phyloP scores from a whole-genome alignment of 2,888 invertebrate species.

The Habroteleia sp. region DNA sequence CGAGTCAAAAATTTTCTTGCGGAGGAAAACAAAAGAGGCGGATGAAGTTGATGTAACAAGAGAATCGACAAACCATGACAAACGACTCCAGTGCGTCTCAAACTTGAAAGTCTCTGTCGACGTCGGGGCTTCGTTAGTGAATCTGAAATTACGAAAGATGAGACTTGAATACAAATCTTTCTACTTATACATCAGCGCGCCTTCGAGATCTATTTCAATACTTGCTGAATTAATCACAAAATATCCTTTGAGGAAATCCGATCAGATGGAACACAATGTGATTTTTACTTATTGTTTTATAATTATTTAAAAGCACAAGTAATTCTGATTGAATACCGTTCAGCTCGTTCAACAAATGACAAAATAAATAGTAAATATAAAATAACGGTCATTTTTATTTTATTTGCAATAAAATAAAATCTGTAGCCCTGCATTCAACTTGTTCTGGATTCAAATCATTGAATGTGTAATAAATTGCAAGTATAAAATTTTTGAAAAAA shows the following conservation, averaged over 20 bases:
- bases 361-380: too few relatives aligned
- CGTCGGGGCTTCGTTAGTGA: constrained; percentile 56
- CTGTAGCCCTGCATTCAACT: too few relatives aligned
- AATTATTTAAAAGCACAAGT: background rate
- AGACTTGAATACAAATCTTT: constrained; percentile 57
- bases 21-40: constrained; percentile 25
- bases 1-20: constrained; percentile 32
- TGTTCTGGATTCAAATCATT: too few relatives aligned
- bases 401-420: too few relatives aligned
- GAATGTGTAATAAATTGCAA: too few relatives aligned
- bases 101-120: constrained; percentile 49
- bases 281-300: constrained; percentile 18
- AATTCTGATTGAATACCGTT: background rate
- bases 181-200: constrained; percentile 38
- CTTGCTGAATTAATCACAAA: constrained; percentile 38
- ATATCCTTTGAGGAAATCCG: constrained; percentile 11
- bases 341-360: too few relatives aligned
- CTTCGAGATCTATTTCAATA: constrained; percentile 45
- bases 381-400: too few relatives aligned
- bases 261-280: constrained; percentile 19
- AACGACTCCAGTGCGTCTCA: constrained; percentile 43
- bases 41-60: constrained; percentile 51
- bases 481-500: too few relatives aligned
- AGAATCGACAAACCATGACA: constrained; percentile 50
- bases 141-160: constrained; percentile 49